Percentiles rank a stretch among this genome's conserved stretches.
These are phyloP conservation scores for Drusus annulatus DNA, from an alignment of 1,140 invertebrate genomes.

Conservation along the genomic window DNA sequence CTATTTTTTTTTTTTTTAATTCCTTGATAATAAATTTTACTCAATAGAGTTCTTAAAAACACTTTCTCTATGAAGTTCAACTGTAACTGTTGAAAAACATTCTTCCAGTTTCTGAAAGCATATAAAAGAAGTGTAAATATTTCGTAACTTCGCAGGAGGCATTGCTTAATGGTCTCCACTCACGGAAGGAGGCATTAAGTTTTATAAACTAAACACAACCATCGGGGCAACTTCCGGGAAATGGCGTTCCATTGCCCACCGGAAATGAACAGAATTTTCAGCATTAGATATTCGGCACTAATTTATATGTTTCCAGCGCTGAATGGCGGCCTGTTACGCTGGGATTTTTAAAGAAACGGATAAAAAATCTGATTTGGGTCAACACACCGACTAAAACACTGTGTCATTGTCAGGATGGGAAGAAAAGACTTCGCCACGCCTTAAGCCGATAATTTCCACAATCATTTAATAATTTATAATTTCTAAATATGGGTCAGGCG, in stretches of 20 bases:
- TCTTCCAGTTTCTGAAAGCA: slow-evolving; percentile 18
- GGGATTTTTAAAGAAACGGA: no score
- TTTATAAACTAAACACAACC: slow-evolving; percentile 59
- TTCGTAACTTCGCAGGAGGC: slow-evolving; percentile 52
- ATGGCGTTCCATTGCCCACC: slow-evolving; percentile 31
- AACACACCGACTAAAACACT: no score
- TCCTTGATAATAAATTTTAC: no score
- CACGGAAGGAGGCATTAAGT: slow-evolving; percentile 57
- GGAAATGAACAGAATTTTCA: slow-evolving; percentile 46
- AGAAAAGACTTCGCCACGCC: no score
- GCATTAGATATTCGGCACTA: slow-evolving; percentile 32
- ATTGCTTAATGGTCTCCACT: slow-evolving; percentile 51
- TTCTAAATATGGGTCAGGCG: no score
- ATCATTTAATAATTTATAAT: no score
- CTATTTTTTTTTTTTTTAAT: no score
- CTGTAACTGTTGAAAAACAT: slow-evolving; percentile 28
- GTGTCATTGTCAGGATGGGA: no score
- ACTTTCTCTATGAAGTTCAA: no score
- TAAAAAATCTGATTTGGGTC: no score
- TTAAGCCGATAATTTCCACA: no score
- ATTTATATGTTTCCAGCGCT: slow-evolving; percentile 27
- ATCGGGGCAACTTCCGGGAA: slow-evolving; percentile 54
- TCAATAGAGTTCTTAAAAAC: no score
- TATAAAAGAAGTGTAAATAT: slow-evolving; percentile 58
- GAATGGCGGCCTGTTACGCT: background rate